Evolutionary conservation across 1,140 invertebrate species (phyloP).

Genomic region (Steinernema feltiae): DNA sequence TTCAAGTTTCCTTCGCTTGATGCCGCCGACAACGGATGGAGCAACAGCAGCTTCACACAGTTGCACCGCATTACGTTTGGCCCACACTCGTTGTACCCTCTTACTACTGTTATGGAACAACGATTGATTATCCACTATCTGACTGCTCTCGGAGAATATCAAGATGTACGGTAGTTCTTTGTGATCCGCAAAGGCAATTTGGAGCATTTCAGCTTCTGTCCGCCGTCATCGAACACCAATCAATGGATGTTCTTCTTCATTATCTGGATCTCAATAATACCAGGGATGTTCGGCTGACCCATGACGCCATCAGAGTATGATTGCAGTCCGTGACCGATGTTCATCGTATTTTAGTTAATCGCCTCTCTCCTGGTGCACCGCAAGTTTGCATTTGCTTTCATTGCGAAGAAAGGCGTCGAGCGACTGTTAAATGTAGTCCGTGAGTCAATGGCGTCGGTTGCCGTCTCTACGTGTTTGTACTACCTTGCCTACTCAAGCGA

Average conservation of each 20-base stretch:
- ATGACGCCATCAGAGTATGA: constrained; percentile 70
- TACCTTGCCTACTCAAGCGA: constrained; percentile 94
- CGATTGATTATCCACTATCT: constrained; percentile 85
- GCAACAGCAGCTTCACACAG: constrained; percentile 82
- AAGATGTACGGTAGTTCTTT: constrained; percentile 73
- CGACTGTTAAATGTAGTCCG: constrained; percentile 77
- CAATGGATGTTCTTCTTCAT: constrained; percentile 77
- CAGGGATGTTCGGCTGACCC: constrained; percentile 80
- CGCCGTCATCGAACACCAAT: constrained; percentile 83
- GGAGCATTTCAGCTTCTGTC: constrained; percentile 69
- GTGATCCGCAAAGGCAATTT: background rate
- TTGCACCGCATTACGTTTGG: constrained; percentile 80
- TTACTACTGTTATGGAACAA: constrained; percentile 76
- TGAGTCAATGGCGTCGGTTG: constrained; percentile 86
- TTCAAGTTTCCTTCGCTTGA: constrained; percentile 21
- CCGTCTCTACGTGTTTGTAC: constrained; percentile 88
- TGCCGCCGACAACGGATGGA: constrained; percentile 25
- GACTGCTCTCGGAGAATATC: constrained; percentile 89
- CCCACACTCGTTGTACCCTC: constrained; percentile 75
- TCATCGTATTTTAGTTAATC: constrained; percentile 68
- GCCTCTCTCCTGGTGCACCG: constrained; percentile 88
- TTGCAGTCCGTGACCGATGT: background rate
- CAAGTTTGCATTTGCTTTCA: constrained; percentile 91
- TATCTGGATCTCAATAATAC: constrained; percentile 84
- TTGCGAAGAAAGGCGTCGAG: constrained; percentile 74